Evolutionary conservation across 2,113 vertebrate species (phyloP), one percentile per base, ranked within the genome.

Genomic region (Plecturocebus donacophilus): DNA sequence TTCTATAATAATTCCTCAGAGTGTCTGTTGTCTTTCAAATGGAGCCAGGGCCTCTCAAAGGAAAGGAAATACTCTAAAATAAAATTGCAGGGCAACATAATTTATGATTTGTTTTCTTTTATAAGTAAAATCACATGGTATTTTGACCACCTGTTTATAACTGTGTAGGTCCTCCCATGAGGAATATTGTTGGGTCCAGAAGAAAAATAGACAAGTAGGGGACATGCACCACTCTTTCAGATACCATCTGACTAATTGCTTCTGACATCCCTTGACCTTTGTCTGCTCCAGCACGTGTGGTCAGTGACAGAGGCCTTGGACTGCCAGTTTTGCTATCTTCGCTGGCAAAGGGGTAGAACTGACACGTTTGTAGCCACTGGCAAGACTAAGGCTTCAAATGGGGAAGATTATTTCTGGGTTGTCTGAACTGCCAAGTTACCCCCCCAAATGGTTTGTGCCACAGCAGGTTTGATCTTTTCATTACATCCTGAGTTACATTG

Each of bases 281-380:
- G 79, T 96, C 76, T 95, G 52, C 47, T 96, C 84, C 90, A 66
- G 52, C 0, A 3, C 61, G n/a, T 91, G 38, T 70, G 81, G 94
- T 94, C 95, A 88, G 90, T 93, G 93, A 88, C 96, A 87, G 73
- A 92, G 73, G 61, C 3, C 0, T 83, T 42, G 84, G 88, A 85
- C 87, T 94, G 35, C 54, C 79, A 85, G 68, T 92, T 96, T 94
- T 92, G 54, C 96, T 98, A 91, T 89, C 58, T 96, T 95, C 95
- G 86, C 93, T 96, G 85, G 93, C 73, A 97, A 71, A 80, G 91
- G 93, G 92, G 84, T 94, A 75, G 82, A 97, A 95, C 91, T 54
- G 96, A 97, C 94, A 92, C 71, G 35, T 98, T 95, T 94, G 96
- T 97, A 97, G 97, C 98, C 98, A 93, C 86, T 98, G 97, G 98